Base-by-base conservation (phyloP, 2,888 invertebrate species). In the Eupithecia tripunctaria region DNA sequence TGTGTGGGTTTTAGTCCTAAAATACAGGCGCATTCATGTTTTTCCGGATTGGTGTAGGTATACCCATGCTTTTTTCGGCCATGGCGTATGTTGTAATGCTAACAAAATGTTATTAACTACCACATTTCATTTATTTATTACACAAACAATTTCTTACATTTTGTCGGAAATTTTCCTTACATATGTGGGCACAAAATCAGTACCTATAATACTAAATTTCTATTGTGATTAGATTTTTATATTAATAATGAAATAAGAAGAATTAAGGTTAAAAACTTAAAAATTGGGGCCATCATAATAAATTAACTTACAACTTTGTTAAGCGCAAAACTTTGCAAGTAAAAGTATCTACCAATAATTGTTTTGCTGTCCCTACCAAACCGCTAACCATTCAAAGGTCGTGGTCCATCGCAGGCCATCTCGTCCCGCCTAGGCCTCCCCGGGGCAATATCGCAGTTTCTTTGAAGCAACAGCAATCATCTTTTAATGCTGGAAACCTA, bases 381-480 rank as follows among this genome's bases (percentile, higher is more conserved):
- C 18, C 27, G 56, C 21, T 43, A 62, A 36, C 51, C 60, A 70
- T 32, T 70, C 56, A 67, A 67, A 64, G 73, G 63, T 62, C 1
- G 56, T 25, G 72, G 69, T 73, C 73, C 64, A 67, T 56, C 51
- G 69, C 51, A 69, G 68, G 47, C 43, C 59, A 15, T 36, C n/a
- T 63, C 21, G 67, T 56, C 41, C 21, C 51, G 51, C 21, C 51
- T 51, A 51, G 51, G n/a, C 6, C 51, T 67, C 70, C 70, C 67
- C 59, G n/a, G 64, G 67, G 63, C 15, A 29, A 36, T 64, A 67
- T 67, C 67, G 64, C 56, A 63, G 29, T 70, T 60, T 67, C 60
- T 66, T 72, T 27, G 68, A 41, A 38, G 65, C 47, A 14, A 36
- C 65, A 51, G 67, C 67, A 73, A 70, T 73, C 70, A 69, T 69